These are phyloP conservation scores for Stramonita haemastoma DNA, from an alignment of 2,888 invertebrate species.

Conservation along the genomic window DNA sequence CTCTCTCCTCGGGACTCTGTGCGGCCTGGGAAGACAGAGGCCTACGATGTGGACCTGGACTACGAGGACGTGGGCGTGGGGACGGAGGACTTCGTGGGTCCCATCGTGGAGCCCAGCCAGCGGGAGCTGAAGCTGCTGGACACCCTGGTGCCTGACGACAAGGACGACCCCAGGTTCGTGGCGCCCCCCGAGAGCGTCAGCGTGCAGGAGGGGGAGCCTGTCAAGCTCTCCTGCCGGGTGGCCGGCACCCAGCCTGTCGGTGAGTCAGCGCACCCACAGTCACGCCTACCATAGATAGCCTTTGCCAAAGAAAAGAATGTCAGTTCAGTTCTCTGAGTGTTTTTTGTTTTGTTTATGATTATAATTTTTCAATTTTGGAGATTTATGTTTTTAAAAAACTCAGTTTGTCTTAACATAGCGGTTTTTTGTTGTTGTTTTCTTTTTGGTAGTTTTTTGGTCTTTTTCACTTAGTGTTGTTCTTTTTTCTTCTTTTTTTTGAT, in stretches of 20 bases:
- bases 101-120: constrained; percentile 48
- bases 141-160: constrained; percentile 63
- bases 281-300: too few relatives aligned
- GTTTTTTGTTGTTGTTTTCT: too few relatives aligned
- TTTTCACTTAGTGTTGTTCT: too few relatives aligned
- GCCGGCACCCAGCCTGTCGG: constrained; percentile 71
- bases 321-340: too few relatives aligned
- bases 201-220: constrained; percentile 71
- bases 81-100: constrained; percentile 43
- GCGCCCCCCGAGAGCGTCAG: constrained; percentile 66
- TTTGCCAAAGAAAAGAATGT: too few relatives aligned
- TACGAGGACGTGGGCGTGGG: constrained; percentile 37
- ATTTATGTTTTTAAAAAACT: too few relatives aligned
- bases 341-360: too few relatives aligned
- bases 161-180: constrained; percentile 72
- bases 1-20: not conserved
- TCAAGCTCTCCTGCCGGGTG: constrained; percentile 68
- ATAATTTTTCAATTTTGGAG: too few relatives aligned
- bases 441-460: too few relatives aligned
- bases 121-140: constrained; percentile 59
- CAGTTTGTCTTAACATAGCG: too few relatives aligned
- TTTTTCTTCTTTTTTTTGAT: too few relatives aligned
- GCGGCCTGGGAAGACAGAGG: not conserved
- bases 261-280: constrained; percentile 42
- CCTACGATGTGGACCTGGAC: constrained; percentile 53